Percentiles rank a stretch among this genome's conserved stretches.
These are phyloP conservation scores for Eurytoma californica DNA, from an alignment of 2,888 invertebrate genomes.

Conservation along the genomic window DNA sequence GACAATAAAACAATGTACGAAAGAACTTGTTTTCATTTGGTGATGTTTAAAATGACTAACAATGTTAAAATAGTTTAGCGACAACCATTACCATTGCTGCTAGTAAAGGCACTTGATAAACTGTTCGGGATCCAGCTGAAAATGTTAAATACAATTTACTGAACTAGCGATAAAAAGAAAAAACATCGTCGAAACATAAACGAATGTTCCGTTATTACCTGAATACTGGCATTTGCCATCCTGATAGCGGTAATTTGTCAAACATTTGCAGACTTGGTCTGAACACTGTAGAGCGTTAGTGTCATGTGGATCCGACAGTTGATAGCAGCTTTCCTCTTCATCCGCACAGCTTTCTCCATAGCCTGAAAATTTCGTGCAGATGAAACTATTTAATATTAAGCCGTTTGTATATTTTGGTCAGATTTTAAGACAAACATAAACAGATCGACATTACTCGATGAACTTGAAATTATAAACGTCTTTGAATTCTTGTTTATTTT, in stretches of 20 bases:
- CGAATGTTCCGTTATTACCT: conserved; percentile 25
- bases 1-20: no score
- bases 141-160: neutral
- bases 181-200: neutral
- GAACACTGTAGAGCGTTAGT: conserved; percentile 37
- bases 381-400: no score
- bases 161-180: neutral
- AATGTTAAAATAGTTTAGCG: conserved; percentile 9
- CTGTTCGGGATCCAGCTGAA: conserved; percentile 17
- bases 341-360: conserved; percentile 27
- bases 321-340: conserved; percentile 46
- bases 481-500: no score
- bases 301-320: neutral
- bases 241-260: neutral
- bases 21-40: no score
- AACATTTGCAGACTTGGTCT: conserved; percentile 26
- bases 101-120: neutral
- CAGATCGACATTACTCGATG: no score
- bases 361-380: conserved; percentile 8
- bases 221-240: conserved; percentile 25
- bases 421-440: no score
- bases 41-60: neutral
- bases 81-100: neutral
- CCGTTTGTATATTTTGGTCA: neutral
- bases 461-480: no score